Base-by-base conservation (phyloP, 2,888 invertebrate species). In the Tiphia femorata region DNA sequence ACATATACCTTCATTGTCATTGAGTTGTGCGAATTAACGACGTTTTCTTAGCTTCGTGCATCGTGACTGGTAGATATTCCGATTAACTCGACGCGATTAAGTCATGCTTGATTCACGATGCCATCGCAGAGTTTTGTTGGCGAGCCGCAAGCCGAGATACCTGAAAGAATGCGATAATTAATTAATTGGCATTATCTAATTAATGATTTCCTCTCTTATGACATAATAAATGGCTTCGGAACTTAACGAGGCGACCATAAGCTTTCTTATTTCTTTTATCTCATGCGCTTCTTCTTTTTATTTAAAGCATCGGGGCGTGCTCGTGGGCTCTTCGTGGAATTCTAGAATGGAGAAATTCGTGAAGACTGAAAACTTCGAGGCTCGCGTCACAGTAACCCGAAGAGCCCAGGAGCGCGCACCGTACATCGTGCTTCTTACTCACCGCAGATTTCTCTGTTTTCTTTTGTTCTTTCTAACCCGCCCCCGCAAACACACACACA, bases 381-480 rank as follows among this genome's bases (percentile, higher is more conserved):
- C 1, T 44, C n/a, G 37, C 21, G 35, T 14, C 17, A 27, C 4
- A 16, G 27, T 23, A 37, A 27, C 16, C 8, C n/a, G 20, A 38
- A 40, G 42, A 62, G 56, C 51, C 55, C 67, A 67, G 65, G 66
- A 61, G 63, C 64, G 59, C 67, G 64, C 23, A 27, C 64, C 66
- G 46, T 66, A 68, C 63, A 77, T 74, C 75, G 70, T 70, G 78
- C 80, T 80, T 80, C 66, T 70, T 79, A 79, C 76, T 81, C 62
- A 80, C 73, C 64, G 70, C 65, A 65, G 62, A 67, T 78, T 79
- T 79, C 76, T 76, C 64, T 76, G 64, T 75, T 76, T 73, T 73
- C 73, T 75, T 72, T 70, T 72, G 57, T 62, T 77, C 71, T 75
- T 67, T 73, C 69, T 78, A 79, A 78, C 75, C 62, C 62, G 37